These are phyloP conservation scores for Meloidogyne floridensis DNA, from an alignment of 1,140 invertebrate species.

Conservation along the genomic window DNA sequence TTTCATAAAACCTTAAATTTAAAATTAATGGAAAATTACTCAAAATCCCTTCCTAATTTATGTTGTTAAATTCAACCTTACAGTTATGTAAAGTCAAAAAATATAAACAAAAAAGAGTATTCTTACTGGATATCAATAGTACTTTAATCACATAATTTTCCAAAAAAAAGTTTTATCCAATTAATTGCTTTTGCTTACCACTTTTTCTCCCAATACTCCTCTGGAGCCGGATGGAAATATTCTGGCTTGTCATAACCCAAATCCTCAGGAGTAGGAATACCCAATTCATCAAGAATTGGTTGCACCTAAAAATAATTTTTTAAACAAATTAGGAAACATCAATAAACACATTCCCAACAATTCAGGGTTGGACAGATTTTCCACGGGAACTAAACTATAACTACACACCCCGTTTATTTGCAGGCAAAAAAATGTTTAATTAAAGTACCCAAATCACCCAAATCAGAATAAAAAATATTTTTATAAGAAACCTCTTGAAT, in stretches of 20 bases:
- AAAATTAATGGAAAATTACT: too few relatives aligned
- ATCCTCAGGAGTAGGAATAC: constrained; percentile 89
- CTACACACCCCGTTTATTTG: too few relatives aligned
- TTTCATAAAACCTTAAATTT: too few relatives aligned
- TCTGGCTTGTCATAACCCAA: constrained; percentile 96
- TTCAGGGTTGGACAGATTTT: too few relatives aligned
- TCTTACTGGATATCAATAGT: too few relatives aligned
- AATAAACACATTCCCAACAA: too few relatives aligned
- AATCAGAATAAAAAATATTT: neutral
- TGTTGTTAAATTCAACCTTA: neutral
- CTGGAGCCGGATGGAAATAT: constrained; percentile 69
- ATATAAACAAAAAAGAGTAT: too few relatives aligned
- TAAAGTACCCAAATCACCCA: neutral
- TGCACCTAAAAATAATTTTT: constrained; percentile 50
- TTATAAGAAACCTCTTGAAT: constrained; percentile 55
- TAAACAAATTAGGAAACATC: too few relatives aligned
- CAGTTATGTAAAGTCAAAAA: too few relatives aligned
- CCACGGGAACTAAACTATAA: too few relatives aligned
- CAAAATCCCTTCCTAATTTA: too few relatives aligned
- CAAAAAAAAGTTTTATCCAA: too few relatives aligned
- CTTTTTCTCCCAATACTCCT: constrained; percentile 61
- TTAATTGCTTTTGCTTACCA: constrained; percentile 44
- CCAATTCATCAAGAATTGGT: constrained; percentile 87
- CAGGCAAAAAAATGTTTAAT: neutral
- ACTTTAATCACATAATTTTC: neutral